phyloP scores from a whole-genome alignment of 2,113 vertebrate species.

The Cariama cristata region DNA sequence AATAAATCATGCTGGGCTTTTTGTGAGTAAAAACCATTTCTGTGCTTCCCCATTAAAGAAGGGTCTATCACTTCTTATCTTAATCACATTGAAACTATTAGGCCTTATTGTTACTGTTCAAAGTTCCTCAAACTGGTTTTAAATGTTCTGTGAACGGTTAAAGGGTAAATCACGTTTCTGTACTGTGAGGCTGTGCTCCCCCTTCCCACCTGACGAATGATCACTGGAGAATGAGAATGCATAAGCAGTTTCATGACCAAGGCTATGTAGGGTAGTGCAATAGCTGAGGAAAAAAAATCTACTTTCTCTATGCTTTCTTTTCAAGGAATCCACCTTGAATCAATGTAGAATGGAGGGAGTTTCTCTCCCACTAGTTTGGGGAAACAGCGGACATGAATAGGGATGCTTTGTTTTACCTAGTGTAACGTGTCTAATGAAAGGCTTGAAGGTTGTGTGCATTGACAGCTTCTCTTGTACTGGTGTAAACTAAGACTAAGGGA shows the following conservation, averaged over 20 bases:
- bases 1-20: constrained; percentile 5
- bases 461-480: neutral
- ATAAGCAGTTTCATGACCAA: neutral
- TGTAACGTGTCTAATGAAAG: fast-evolving
- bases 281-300: neutral
- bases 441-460: neutral
- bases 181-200: neutral
- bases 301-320: neutral
- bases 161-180: neutral
- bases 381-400: fast-evolving
- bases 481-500: neutral
- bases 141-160: neutral
- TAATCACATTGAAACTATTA: neutral
- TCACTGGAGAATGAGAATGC: neutral
- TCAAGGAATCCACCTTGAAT: neutral
- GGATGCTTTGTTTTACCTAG: neutral
- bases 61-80: neutral
- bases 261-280: neutral
- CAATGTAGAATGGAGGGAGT: neutral
- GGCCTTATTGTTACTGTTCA: neutral
- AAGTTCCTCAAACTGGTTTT: neutral
- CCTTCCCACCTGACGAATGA: neutral
- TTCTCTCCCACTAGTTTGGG: neutral
- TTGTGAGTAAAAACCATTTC: neutral
- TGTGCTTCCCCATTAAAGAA: neutral